Evolutionary conservation across 2,113 vertebrate species (phyloP).

Genomic region (Leuciscus idus): DNA sequence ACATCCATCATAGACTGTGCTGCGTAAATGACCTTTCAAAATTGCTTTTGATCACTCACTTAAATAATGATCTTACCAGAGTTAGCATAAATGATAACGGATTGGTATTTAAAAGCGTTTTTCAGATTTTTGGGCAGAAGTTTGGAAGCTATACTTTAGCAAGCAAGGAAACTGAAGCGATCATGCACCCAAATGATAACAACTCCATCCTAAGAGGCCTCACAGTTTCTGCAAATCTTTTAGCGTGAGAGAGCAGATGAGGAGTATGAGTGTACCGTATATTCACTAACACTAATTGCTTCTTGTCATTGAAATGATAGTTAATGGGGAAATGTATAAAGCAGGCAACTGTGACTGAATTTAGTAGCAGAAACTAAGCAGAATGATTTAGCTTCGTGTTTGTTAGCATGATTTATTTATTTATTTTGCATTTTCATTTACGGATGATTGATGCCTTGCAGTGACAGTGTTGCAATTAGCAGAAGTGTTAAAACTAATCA

Average conservation of each 20-base stretch:
- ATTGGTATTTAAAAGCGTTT: neutral
- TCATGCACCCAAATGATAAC: slow-evolving; percentile 25
- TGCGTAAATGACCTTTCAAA: neutral
- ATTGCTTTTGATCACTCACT: neutral
- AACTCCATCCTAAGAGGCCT: neutral
- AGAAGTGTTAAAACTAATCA: too few species aligned
- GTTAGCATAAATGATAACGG: neutral
- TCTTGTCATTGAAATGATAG: neutral
- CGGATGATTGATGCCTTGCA: too few species aligned
- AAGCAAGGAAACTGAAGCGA: neutral
- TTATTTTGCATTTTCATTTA: too few species aligned
- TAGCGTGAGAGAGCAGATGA: neutral
- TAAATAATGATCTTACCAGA: neutral
- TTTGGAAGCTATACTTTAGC: neutral
- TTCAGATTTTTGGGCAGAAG: neutral
- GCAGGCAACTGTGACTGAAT: neutral
- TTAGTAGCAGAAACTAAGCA: neutral
- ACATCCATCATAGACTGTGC: neutral
- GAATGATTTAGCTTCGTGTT: neutral
- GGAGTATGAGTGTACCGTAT: neutral
- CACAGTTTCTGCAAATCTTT: slow-evolving; percentile 20
- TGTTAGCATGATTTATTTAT: neutral
- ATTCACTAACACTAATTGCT: slow-evolving; percentile 16
- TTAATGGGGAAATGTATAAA: neutral
- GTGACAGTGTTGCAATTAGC: too few species aligned